A percentile compares a stretch with the other conserved stretches of the same genome.
Evolutionary conservation across 1,140 invertebrate species (phyloP).

Genomic region (Lordiphosa clarofinis): DNA sequence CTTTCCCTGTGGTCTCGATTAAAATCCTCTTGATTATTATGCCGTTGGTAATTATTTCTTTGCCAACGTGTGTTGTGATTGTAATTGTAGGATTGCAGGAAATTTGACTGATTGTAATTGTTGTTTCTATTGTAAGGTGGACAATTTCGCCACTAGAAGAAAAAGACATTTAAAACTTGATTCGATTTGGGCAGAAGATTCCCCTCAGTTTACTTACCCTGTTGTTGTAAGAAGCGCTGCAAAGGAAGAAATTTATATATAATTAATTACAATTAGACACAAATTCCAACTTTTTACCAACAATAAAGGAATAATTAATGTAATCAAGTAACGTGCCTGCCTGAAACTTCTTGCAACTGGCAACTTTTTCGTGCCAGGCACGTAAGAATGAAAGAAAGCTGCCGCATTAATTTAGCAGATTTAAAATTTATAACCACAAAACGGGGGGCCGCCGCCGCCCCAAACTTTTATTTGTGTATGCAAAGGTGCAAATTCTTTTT

Average conservation of each 20-base stretch:
- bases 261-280: slow-evolving; percentile 39
- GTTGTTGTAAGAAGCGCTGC: slow-evolving; percentile 32
- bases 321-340: slow-evolving; percentile 65
- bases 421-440: slow-evolving; percentile 77
- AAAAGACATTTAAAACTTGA: no score
- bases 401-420: slow-evolving; percentile 72
- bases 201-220: slow-evolving; percentile 34
- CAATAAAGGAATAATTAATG: slow-evolving; percentile 79
- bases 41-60: no score
- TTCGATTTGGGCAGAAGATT: neutral
- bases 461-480: slow-evolving; percentile 59
- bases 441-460: slow-evolving; percentile 3
- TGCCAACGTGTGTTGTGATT: no score
- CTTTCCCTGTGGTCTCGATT: no score
- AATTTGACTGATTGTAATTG: no score
- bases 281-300: slow-evolving; percentile 39
- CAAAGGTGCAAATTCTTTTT: slow-evolving; percentile 67
- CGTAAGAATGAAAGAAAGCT: slow-evolving; percentile 62
- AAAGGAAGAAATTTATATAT: slow-evolving; percentile 14
- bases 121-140: no score
- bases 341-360: slow-evolving; percentile 35
- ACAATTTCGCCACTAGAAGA: slow-evolving; percentile 9
- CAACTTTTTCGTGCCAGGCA: slow-evolving; percentile 41
- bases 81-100: neutral
- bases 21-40: no score